Evolutionary conservation across 2,797 vertebrate genomes (phyloP), one percentile per base, ranked within the genome.

Genomic region (Paratrypauchen microcephalus): DNA sequence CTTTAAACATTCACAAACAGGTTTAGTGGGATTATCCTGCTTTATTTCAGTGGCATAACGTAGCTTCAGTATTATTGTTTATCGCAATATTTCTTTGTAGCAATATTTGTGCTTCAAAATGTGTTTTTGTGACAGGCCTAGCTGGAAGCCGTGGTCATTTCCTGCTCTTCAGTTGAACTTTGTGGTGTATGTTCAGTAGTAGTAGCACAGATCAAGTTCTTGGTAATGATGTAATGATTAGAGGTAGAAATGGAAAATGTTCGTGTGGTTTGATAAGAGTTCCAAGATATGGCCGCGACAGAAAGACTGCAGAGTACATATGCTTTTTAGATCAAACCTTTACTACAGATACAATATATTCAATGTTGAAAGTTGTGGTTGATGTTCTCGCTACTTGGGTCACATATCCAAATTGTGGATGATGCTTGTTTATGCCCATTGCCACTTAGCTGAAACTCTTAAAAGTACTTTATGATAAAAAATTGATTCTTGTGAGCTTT

Each of bases 101-200:
- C 32, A 8, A 36, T 36, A 36, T 36, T 9, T 36, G 32, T 9
- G 32, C 32, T 36, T 32, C 30, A 32, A 32, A 32, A 32, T 32
- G 30, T 32, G 30, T 32, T 32, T 32, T 36, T 2, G 1, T 9
- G 32, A 36, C 32, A 36, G 30, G 30, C 6, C 30, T 6, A 32
- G 8, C 32, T 36, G 32, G 65, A 74, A 62, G 62, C 61, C 52
- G 80, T 65, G 61, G 36, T 45, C 45, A 54, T 65, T 39, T 1
- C n/a, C 13, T 8, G 24, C 23, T 9, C 23, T 48, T 36, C 48
- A 16, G 65, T 24, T 59, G 57, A 72, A 61, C 16, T 47, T 13
- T 15, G 28, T 48, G 63, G 50, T 50, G 66, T 50, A 8, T 63
- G 58, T 60, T 26, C 6, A 15, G 30, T 13, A 39, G 59, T 63